These are phyloP conservation scores for Tineola bisselliella DNA, from an alignment of 2,888 invertebrate species.

Conservation along the genomic window DNA sequence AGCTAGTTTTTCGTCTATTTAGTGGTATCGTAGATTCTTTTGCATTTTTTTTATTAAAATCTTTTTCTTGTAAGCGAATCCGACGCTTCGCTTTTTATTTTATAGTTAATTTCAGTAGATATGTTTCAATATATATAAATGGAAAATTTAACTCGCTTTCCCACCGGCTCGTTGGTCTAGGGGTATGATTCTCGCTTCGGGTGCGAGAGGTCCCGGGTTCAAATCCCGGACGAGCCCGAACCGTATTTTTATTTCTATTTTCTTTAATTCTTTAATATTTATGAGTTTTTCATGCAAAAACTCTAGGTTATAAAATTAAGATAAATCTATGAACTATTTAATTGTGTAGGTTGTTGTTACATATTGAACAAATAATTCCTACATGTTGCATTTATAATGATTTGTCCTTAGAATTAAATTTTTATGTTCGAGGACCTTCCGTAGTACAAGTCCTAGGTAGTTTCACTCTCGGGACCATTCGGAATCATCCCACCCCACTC, in stretches of 20 bases:
- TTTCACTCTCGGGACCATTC: conserved; percentile 9
- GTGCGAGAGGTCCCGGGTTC: conserved; percentile 71
- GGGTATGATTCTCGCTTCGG: conserved; percentile 71
- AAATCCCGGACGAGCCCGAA: conserved; percentile 71
- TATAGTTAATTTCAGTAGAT: too few species aligned
- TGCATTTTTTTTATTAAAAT: too few species aligned
- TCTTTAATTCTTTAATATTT: background rate
- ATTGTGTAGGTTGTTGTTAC: too few species aligned
- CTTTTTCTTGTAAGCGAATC: too few species aligned
- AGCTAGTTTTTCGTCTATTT: background rate
- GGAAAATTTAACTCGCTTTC: background rate
- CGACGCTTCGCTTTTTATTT: too few species aligned
- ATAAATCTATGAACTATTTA: too few species aligned
- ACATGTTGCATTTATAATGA: too few species aligned
- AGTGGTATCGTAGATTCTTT: background rate
- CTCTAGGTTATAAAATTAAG: too few species aligned
- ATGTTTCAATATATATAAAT: background rate
- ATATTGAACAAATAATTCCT: too few species aligned
- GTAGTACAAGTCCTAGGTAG: background rate
- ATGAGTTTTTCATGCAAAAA: background rate
- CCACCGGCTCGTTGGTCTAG: conserved; percentile 68
- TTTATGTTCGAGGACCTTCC: background rate
- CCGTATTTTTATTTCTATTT: conserved; percentile 26
- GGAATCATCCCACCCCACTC: background rate
- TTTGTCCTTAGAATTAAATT: background rate